Conservation (phyloP, 1,140 invertebrate genomes). For the Zaprionus gabonicus region DNA sequence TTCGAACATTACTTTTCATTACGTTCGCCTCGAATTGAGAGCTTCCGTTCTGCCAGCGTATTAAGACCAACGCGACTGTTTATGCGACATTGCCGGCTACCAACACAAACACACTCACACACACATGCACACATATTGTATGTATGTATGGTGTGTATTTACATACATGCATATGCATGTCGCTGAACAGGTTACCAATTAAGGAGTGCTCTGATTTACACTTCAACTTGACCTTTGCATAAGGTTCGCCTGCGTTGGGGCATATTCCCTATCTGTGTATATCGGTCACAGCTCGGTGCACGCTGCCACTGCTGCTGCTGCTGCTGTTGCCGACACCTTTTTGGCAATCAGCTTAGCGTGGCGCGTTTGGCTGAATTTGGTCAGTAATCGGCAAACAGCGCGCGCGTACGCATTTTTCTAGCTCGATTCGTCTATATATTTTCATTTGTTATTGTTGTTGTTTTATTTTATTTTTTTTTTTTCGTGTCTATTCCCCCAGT, state of each 20-base stretch:
- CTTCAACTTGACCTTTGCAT: slow-evolving; percentile 60
- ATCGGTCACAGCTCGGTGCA: slow-evolving; percentile 65
- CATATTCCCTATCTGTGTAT: slow-evolving; percentile 31
- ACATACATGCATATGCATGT: neutral
- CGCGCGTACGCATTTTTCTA: slow-evolving; percentile 69
- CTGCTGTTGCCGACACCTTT: slow-evolving; percentile 40
- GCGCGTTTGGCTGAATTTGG: slow-evolving; percentile 43
- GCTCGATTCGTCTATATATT: slow-evolving; percentile 41
- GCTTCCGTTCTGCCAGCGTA: slow-evolving; percentile 14
- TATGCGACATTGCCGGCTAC: slow-evolving; percentile 17
- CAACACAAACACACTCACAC: neutral
- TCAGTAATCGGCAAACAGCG: slow-evolving; percentile 77
- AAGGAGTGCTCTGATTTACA: slow-evolving; percentile 27
- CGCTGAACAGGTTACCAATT: slow-evolving; percentile 37
- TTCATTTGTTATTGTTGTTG: slow-evolving; percentile 43
- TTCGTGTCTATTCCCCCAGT: slow-evolving; percentile 4
- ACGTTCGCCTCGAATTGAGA: neutral
- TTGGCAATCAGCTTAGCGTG: slow-evolving; percentile 52
- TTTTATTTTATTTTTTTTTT: slow-evolving; percentile 13
- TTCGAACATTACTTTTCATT: slow-evolving; percentile 24
- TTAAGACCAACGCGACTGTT: slow-evolving; percentile 16
- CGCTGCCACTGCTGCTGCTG: slow-evolving; percentile 20
- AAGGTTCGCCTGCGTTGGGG: neutral
- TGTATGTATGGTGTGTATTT: neutral
- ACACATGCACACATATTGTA: neutral